A percentile compares a stretch with the other conserved stretches of the same genome.
phyloP scores from a whole-genome alignment of 2,888 invertebrate genomes.

The Tyria jacobaeae region DNA sequence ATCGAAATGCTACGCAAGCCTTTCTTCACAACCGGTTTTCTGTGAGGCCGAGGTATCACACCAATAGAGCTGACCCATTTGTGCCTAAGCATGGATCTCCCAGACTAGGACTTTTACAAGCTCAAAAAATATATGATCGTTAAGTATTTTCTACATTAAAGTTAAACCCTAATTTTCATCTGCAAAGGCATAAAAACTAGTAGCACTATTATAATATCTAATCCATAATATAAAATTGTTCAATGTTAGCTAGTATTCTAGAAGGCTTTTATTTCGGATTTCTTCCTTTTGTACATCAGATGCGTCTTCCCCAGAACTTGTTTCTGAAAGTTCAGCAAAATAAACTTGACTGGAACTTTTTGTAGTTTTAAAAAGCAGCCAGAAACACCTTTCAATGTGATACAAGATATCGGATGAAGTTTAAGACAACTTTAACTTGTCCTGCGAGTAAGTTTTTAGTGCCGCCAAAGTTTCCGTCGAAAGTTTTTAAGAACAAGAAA shows the following conservation, averaged over 20 bases:
- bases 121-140: too few species aligned
- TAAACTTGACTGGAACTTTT: constrained; percentile 40
- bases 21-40: too few species aligned
- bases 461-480: constrained; percentile 44
- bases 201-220: too few species aligned
- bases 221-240: not conserved
- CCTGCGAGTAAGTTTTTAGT: constrained; percentile 52
- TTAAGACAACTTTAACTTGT: constrained; percentile 64
- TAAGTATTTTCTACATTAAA: too few species aligned
- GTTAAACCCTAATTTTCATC: too few species aligned
- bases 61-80: too few species aligned
- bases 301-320: constrained; percentile 24
- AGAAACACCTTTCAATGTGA: constrained; percentile 52
- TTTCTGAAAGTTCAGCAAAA: constrained; percentile 38
- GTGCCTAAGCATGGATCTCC: too few species aligned
- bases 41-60: too few species aligned
- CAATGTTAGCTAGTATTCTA: not conserved
- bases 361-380: constrained; percentile 44
- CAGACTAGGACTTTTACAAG: too few species aligned
- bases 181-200: too few species aligned
- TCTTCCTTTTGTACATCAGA: not conserved
- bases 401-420: constrained; percentile 54
- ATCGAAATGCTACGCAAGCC: too few species aligned
- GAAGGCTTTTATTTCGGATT: not conserved
- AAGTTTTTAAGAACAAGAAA: constrained; percentile 15